Evolutionary conservation across 2,888 invertebrate species (phyloP), one percentile per base, ranked within the genome.

Genomic region (Pycnomerus fuliginosus): DNA sequence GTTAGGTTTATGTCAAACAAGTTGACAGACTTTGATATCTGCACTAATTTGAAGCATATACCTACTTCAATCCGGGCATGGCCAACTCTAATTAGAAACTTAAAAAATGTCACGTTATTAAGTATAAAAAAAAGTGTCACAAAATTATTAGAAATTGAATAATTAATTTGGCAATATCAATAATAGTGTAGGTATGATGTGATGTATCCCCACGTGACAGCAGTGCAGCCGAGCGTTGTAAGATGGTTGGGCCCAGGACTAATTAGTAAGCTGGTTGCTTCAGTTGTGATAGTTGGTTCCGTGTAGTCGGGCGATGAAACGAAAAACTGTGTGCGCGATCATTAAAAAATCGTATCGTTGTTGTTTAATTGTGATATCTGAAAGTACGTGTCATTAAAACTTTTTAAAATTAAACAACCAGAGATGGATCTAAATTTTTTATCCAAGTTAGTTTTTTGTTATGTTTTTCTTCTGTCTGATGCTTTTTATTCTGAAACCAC

Each of bases 391-490:
- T 37, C 33, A 8, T 24, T 31, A 16, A 27, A 36, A 39, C 31
- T 34, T 43, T 30, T 23, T 34, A 38, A 22, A 13, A 29, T 27
- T 24, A 28, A 36, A 44, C 20, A 36, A 44, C 50, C 35, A 20
- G 44, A 54, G 44, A 62, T 62, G 62, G 61, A 62, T 60, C 47
- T 62, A 32, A 65, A 64, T 57, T 61, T 61, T 60, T 59, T 62
- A 48, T 60, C 53, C 60, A 65, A 64, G 65, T 65, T 64, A 62
- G 65, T 64, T 57, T 55, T 20, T 58, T 55, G 25, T 38, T 32
- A 42, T 46, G 28, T 20, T 38, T 38, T 44, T 50, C 48, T 49
- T 49, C 5, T 5, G 20, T n/a, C n/a, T n/a, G n/a, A n/a, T n/a
- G n/a, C n/a, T n/a, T n/a, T n/a, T n/a, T n/a, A n/a, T n/a, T n/a